A percentile compares a stretch with the other conserved stretches of the same genome.
Conservation (phyloP, 1,140 invertebrate species). For the Lepidostoma basale region DNA sequence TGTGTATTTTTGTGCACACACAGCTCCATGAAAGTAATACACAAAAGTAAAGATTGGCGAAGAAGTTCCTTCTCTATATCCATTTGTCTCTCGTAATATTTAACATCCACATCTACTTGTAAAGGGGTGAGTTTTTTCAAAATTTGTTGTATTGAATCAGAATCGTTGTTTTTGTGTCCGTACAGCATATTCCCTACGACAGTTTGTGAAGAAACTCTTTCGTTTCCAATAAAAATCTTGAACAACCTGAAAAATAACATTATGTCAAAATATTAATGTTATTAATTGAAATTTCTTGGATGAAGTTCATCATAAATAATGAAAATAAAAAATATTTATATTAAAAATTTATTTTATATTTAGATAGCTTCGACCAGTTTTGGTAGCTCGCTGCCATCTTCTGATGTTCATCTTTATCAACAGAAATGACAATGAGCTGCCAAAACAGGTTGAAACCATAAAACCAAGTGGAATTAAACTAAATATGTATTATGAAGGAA, state of each 20-base stretch:
- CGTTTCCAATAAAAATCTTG: constrained; percentile 56
- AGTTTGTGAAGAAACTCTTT: constrained; percentile 55
- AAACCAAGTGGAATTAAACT: too few species aligned
- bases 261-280: too few species aligned
- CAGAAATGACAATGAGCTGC: too few species aligned
- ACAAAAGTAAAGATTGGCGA: constrained; percentile 53
- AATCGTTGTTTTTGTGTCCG: not conserved
- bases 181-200: constrained; percentile 49
- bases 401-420: too few species aligned
- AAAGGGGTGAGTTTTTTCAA: constrained; percentile 4
- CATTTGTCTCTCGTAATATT: constrained; percentile 35
- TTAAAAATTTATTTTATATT: too few species aligned
- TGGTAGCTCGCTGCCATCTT: too few species aligned
- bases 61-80: constrained; percentile 56
- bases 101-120: not conserved
- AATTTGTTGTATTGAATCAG: not conserved
- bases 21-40: constrained; percentile 57
- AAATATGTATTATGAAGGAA: too few species aligned
- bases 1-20: constrained; percentile 54
- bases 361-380: too few species aligned
- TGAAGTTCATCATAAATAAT: too few species aligned
- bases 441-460: too few species aligned
- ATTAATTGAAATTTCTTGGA: too few species aligned
- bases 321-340: too few species aligned
- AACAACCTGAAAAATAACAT: constrained; percentile 51